phyloP scores from a whole-genome alignment of 2,797 vertebrate species.

The Coregonus suidteri region DNA sequence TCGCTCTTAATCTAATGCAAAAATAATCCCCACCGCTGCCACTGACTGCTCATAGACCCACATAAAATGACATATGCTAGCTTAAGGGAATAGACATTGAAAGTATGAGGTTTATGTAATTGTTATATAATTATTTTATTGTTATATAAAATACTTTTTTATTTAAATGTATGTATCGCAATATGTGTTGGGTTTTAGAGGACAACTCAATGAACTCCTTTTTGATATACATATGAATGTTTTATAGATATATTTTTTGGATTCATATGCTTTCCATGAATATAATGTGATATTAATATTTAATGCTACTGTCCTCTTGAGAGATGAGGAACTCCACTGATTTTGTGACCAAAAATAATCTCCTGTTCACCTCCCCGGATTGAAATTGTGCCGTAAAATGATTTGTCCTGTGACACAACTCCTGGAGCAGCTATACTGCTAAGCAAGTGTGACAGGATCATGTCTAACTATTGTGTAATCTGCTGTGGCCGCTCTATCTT shows the following conservation, averaged over 20 bases:
- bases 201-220: not conserved
- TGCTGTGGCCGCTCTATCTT: not conserved
- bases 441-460: no score
- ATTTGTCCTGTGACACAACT: not conserved
- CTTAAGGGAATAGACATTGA: not conserved
- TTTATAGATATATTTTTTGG: no score
- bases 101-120: not conserved
- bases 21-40: not conserved
- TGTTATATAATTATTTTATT: no score
- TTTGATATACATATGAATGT: not conserved
- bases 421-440: not conserved
- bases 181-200: not conserved
- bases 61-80: not conserved
- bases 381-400: not conserved
- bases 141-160: no score
- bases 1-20: not conserved
- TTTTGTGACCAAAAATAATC: no score
- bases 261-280: no score
- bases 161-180: no score
- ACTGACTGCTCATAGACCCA: not conserved
- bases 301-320: no score
- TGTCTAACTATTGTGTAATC: not conserved
- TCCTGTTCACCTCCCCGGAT: no score
- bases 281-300: no score
- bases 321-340: no score